Evolutionary conservation across 1,140 invertebrate species (phyloP).

Genomic region (Zaprionus kolodkinae): DNA sequence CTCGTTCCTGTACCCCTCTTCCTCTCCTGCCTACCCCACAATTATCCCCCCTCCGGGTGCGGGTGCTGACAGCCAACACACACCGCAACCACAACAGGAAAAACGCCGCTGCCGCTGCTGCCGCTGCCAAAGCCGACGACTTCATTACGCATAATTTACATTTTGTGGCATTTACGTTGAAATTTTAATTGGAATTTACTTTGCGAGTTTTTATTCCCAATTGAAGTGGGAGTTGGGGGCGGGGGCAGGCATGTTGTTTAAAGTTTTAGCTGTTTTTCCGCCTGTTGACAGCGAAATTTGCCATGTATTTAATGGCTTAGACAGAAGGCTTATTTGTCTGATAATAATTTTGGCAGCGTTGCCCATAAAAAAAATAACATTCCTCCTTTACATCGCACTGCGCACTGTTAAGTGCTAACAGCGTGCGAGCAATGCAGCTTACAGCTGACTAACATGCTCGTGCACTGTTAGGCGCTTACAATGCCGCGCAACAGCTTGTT

Average conservation of each 20-base stretch:
- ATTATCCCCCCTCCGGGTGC: background rate
- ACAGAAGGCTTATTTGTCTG: constrained; percentile 51
- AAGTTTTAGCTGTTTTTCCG: constrained; percentile 64
- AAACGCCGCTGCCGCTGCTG: constrained; percentile 48
- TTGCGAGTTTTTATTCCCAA: constrained; percentile 55
- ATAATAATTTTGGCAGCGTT: constrained; percentile 34
- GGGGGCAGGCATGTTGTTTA: constrained; percentile 57
- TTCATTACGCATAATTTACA: constrained; percentile 82
- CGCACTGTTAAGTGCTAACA: constrained; percentile 33
- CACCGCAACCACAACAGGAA: constrained; percentile 65
- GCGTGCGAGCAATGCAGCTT: no score
- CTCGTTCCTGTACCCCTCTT: background rate
- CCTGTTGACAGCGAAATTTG: constrained; percentile 78
- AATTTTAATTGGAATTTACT: constrained; percentile 83
- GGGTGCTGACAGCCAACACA: constrained; percentile 55
- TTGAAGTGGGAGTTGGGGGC: constrained; percentile 10
- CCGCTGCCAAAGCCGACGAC: constrained; percentile 49
- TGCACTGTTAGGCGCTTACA: constrained; percentile 53
- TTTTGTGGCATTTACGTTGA: constrained; percentile 79
- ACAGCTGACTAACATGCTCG: constrained; percentile 42
- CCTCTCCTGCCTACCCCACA: no score
- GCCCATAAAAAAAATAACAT: constrained; percentile 34
- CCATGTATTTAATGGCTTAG: constrained; percentile 78
- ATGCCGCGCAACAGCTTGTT: background rate
- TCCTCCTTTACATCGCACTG: background rate